A percentile compares a stretch with the other conserved stretches of the same genome.
These are phyloP conservation scores for Encarsia formosa DNA, from an alignment of 2,888 invertebrate genomes.

Conservation along the genomic window DNA sequence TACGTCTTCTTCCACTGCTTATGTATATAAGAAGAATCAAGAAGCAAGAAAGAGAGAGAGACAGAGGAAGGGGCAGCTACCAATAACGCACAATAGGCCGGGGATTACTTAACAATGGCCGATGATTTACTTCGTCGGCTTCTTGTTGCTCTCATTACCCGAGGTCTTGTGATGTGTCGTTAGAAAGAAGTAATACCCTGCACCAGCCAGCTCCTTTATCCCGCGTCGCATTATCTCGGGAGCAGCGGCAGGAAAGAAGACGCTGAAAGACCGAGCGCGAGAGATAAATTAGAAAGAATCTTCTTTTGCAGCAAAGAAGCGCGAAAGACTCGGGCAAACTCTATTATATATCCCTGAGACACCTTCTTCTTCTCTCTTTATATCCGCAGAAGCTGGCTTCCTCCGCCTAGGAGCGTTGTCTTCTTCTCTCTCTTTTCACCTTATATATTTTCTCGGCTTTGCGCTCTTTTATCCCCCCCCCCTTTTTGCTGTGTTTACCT, in stretches of 20 bases:
- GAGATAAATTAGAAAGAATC: slow-evolving; percentile 47
- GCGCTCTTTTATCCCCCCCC: too few relatives aligned
- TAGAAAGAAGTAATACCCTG: slow-evolving; percentile 49
- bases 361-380: slow-evolving; percentile 30
- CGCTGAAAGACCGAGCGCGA: slow-evolving; percentile 20
- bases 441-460: slow-evolving; percentile 15
- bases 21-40: too few relatives aligned
- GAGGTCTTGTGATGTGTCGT: slow-evolving; percentile 50
- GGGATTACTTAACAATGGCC: slow-evolving; percentile 50
- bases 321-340: slow-evolving; percentile 42
- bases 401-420: slow-evolving; percentile 9
- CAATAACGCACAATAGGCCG: slow-evolving; percentile 50
- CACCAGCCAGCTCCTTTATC: too few relatives aligned
- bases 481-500: neutral
- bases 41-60: neutral
- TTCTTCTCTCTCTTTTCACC: neutral
- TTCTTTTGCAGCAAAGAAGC: slow-evolving; percentile 28
- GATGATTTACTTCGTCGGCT: slow-evolving; percentile 48
- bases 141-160: slow-evolving; percentile 48
- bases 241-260: slow-evolving; percentile 9
- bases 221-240: slow-evolving; percentile 7
- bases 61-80: slow-evolving; percentile 28
- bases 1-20: too few relatives aligned
- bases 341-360: slow-evolving; percentile 39
- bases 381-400: too few relatives aligned